A percentile compares a stretch with the other conserved stretches of the same genome.
phyloP scores from a whole-genome alignment of 2,797 vertebrate genomes.

The Triplophysa bombifrons region DNA sequence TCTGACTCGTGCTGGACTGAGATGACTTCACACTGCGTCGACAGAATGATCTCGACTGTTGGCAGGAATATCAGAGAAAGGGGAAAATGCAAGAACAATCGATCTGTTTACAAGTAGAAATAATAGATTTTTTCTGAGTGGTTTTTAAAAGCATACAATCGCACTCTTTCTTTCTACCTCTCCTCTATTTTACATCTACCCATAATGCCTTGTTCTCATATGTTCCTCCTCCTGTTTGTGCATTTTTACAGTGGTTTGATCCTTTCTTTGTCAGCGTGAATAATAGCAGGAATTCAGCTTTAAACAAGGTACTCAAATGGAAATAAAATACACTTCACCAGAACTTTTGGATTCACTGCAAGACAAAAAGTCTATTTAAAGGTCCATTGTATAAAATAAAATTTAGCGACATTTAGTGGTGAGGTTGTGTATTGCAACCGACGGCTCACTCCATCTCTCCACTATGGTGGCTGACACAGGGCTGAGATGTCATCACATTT shows the following conservation, averaged over 20 bases:
- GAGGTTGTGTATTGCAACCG: too few species aligned
- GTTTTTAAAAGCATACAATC: slow-evolving; percentile 46
- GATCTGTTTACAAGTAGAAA: slow-evolving; percentile 43
- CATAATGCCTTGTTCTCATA: background rate
- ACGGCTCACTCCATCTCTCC: too few species aligned
- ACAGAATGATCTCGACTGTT: background rate
- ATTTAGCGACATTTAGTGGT: too few species aligned
- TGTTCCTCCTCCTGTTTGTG: slow-evolving; percentile 4
- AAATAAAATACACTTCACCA: slow-evolving; percentile 70
- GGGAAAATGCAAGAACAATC: slow-evolving; percentile 16
- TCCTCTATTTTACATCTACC: background rate
- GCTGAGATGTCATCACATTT: too few species aligned
- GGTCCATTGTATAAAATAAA: background rate
- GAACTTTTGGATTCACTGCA: background rate
- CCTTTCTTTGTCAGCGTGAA: slow-evolving; percentile 72
- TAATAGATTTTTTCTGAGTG: slow-evolving; percentile 48
- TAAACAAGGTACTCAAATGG: slow-evolving; percentile 77
- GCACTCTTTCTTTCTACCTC: slow-evolving; percentile 10
- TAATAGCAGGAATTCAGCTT: slow-evolving; percentile 72
- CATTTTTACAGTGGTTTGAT: slow-evolving; percentile 46
- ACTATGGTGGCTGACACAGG: too few species aligned
- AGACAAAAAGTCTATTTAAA: background rate
- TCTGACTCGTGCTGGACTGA: slow-evolving; percentile 20
- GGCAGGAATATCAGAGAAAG: background rate
- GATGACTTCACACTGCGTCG: slow-evolving; percentile 21